These are phyloP conservation scores for Zele albiditarsus DNA, from an alignment of 2,888 invertebrate species.

Conservation along the genomic window DNA sequence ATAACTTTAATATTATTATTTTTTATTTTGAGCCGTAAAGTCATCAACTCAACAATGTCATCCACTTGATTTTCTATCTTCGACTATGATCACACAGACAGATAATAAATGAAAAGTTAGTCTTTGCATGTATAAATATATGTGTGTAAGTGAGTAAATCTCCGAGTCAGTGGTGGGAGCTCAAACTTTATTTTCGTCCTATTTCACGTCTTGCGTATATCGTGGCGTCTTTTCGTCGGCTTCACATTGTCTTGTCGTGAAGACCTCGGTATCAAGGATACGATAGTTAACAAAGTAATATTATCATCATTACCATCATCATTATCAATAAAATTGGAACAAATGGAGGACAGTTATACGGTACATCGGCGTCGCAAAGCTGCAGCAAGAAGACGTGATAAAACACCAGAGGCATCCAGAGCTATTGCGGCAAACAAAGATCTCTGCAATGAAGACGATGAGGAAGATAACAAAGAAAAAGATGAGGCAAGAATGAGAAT, in stretches of 20 bases:
- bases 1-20: not conserved
- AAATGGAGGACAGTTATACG: slow-evolving; percentile 70
- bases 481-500: slow-evolving; percentile 62
- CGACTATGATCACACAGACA: not conserved
- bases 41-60: not conserved
- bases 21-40: not conserved
- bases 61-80: not conserved
- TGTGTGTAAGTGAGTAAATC: slow-evolving; percentile 43
- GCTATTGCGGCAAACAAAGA: slow-evolving; percentile 39
- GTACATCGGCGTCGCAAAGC: slow-evolving; percentile 69
- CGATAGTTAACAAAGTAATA: not conserved
- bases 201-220: slow-evolving; percentile 24
- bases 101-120: not conserved
- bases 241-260: slow-evolving; percentile 24
- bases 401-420: slow-evolving; percentile 64
- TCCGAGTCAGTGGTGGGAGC: slow-evolving; percentile 62
- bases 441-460: slow-evolving; percentile 44
- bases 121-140: not conserved
- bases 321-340: slow-evolving; percentile 11
- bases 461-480: slow-evolving; percentile 61
- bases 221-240: slow-evolving; percentile 18
- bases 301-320: not conserved
- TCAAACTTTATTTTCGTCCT: slow-evolving; percentile 68
- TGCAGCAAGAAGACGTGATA: slow-evolving; percentile 63
- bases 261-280: not conserved